Percentiles rank a stretch among this genome's conserved stretches.
Evolutionary conservation across 2,888 invertebrate species (phyloP).

Genomic region (Ornithoptera priamus): DNA sequence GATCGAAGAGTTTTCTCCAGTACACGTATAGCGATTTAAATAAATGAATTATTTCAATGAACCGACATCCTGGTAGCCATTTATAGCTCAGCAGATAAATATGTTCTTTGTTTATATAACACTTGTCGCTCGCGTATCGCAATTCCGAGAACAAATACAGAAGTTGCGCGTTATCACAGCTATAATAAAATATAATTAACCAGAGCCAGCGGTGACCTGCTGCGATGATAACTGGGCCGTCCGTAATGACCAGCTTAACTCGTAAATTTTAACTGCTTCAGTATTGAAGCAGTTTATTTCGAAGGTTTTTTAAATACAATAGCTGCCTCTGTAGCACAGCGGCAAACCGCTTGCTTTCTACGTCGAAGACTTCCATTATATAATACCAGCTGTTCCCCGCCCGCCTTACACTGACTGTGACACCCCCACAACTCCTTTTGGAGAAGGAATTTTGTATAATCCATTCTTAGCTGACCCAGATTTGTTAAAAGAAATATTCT

Average conservation of each 20-base stretch:
- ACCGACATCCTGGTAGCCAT: constrained; percentile 1
- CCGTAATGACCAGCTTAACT: constrained; percentile 1
- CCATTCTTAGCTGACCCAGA: too few relatives aligned
- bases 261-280: background rate
- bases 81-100: background rate
- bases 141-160: constrained; percentile 25
- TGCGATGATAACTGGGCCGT: constrained; percentile 11
- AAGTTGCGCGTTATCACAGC: constrained; percentile 16
- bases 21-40: background rate
- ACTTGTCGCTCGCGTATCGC: constrained; percentile 12
- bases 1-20: too few relatives aligned
- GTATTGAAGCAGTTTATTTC: too few relatives aligned
- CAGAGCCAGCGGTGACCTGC: constrained; percentile 15
- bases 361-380: too few relatives aligned
- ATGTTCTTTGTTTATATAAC: background rate
- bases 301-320: too few relatives aligned
- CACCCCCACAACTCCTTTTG: too few relatives aligned
- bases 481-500: too few relatives aligned
- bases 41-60: background rate
- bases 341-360: too few relatives aligned
- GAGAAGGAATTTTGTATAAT: too few relatives aligned
- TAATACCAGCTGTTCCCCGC: too few relatives aligned
- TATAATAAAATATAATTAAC: constrained; percentile 29
- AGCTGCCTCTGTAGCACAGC: too few relatives aligned
- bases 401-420: too few relatives aligned